A percentile compares a stretch with the other conserved stretches of the same genome.
Conservation (phyloP, 1,140 invertebrate species). For the Idris sp. region DNA sequence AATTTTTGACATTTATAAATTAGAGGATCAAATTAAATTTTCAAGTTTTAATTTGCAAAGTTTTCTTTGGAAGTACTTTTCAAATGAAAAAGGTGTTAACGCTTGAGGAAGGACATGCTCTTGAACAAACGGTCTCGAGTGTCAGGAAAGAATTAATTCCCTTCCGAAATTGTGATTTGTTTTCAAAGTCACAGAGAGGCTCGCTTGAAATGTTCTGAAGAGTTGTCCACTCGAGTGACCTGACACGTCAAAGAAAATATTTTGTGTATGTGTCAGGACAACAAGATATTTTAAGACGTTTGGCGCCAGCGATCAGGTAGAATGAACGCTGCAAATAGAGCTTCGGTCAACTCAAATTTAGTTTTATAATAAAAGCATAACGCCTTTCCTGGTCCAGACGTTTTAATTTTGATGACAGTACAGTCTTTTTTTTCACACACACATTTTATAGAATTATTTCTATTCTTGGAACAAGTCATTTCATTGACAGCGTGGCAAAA, state of each 20-base stretch:
- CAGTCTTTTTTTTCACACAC: no score
- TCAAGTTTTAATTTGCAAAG: no score
- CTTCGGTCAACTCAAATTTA: constrained; percentile 20
- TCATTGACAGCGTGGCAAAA: no score
- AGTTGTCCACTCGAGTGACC: constrained; percentile 38
- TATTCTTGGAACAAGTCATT: no score
- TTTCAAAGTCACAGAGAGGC: constrained; percentile 26
- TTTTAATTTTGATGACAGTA: constrained; percentile 16
- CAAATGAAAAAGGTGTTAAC: constrained; percentile 25
- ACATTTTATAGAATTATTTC: no score
- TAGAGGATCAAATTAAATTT: no score
- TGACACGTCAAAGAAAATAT: constrained; percentile 43
- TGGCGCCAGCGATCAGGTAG: constrained; percentile 47
- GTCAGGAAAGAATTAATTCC: constrained; percentile 31
- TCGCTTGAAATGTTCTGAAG: constrained; percentile 20
- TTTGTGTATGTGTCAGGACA: constrained; percentile 29
- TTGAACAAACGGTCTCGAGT: neutral
- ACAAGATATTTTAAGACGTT: constrained; percentile 53
- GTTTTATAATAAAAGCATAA: constrained; percentile 15
- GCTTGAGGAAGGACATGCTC: constrained; percentile 10
- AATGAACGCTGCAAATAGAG: constrained; percentile 30
- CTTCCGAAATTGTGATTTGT: constrained; percentile 26
- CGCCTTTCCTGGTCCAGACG: neutral
- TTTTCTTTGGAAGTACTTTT: no score
- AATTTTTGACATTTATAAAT: no score